These are phyloP conservation scores for Podocnemis expansa DNA, from an alignment of 2,113 vertebrate species.

Conservation along the genomic window DNA sequence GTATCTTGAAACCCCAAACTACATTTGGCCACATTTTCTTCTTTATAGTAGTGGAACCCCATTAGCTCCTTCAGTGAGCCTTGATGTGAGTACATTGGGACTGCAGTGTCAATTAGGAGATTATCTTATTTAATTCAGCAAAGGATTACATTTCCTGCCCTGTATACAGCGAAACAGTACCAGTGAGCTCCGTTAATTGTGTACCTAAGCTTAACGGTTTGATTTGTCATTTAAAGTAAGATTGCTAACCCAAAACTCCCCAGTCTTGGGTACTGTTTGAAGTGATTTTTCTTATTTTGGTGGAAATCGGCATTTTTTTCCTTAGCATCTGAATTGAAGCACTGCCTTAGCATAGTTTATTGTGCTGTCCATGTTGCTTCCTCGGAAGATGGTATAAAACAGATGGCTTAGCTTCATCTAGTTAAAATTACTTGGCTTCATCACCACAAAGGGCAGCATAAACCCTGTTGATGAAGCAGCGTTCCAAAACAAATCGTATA, in stretches of 20 bases:
- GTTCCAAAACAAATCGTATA: not conserved
- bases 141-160: not conserved
- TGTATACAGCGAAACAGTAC: slow-evolving; percentile 51
- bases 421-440: not conserved
- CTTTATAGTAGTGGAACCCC: not conserved
- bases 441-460: not conserved
- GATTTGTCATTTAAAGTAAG: not conserved
- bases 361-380: not conserved
- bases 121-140: not conserved
- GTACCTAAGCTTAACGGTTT: not conserved
- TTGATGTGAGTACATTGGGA: not conserved
- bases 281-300: not conserved
- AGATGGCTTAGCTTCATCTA: accelerated
- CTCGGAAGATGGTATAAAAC: not conserved
- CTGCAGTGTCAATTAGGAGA: not conserved
- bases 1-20: not conserved
- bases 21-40: not conserved
- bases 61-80: not conserved
- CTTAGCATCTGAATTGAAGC: not conserved
- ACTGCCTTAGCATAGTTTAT: not conserved
- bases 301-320: not conserved
- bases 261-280: not conserved
- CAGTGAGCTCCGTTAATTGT: not conserved
- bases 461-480: not conserved
- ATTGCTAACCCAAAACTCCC: not conserved